Evolutionary conservation across 2,797 vertebrate genomes (phyloP).

Genomic region (Xiphorhynchus erythropygius): DNA sequence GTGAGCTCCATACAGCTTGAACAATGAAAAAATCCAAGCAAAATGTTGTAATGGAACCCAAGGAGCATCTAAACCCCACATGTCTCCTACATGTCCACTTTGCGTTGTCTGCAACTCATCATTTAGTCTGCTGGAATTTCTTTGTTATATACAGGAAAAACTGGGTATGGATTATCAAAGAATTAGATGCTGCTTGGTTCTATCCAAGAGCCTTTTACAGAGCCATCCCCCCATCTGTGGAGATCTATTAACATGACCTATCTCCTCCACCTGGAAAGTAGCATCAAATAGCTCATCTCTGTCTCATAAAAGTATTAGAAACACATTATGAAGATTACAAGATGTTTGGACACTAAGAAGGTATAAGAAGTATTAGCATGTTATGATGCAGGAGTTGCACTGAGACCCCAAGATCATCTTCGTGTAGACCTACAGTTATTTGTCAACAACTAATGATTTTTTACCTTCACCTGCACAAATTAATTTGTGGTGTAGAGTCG

Average conservation of each 20-base stretch:
- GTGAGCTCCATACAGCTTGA: neutral
- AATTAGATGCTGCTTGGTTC: neutral
- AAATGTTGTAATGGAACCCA: neutral
- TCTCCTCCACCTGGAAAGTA: neutral
- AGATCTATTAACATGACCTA: neutral
- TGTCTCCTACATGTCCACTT: neutral
- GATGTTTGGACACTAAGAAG: neutral
- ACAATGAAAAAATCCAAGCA: neutral
- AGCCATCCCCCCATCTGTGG: neutral
- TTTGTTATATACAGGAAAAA: neutral
- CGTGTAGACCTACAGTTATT: neutral
- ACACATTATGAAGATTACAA: neutral
- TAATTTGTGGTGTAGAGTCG: neutral
- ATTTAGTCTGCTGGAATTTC: neutral
- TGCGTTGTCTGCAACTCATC: neutral
- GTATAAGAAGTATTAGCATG: neutral
- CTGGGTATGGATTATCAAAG: neutral
- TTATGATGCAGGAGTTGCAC: neutral
- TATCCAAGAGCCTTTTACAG: neutral
- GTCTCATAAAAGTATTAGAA: neutral
- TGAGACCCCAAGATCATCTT: neutral
- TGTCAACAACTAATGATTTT: constrained; percentile 4
- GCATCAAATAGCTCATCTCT: neutral
- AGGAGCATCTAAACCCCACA: fast-evolving
- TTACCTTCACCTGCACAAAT: neutral